Percentiles rank a stretch among this genome's conserved stretches.
Evolutionary conservation across 2,113 vertebrate species (phyloP).

Genomic region (Oryzias woworae): DNA sequence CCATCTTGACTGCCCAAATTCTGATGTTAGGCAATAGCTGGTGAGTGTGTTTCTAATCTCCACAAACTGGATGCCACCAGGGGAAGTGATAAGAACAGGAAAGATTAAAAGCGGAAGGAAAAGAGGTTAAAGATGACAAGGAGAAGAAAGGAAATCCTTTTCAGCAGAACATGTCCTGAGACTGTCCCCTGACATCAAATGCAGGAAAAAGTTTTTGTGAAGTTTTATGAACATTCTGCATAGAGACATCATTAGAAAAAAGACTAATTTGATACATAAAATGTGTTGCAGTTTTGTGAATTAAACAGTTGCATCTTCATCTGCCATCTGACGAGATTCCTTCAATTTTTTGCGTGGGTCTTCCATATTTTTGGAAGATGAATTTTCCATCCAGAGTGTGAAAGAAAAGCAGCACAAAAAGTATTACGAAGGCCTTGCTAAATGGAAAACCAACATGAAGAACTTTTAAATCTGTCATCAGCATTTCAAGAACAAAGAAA

Average conservation of each 20-base stretch:
- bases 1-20: slow-evolving; percentile 11
- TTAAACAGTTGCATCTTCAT: too few species aligned
- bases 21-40: slow-evolving; percentile 36
- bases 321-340: neutral
- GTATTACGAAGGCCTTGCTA: neutral
- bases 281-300: too few species aligned
- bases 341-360: neutral
- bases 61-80: slow-evolving; percentile 12
- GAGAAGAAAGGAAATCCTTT: slow-evolving; percentile 20
- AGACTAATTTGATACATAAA: too few species aligned
- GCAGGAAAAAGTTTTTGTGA: neutral
- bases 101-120: slow-evolving; percentile 20
- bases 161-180: slow-evolving; percentile 14
- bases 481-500: too few species aligned
- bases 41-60: slow-evolving; percentile 50
- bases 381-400: neutral
- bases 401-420: neutral
- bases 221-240: neutral
- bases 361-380: neutral
- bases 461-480: too few species aligned
- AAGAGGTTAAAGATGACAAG: slow-evolving; percentile 7
- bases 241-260: too few species aligned
- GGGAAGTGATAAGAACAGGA: slow-evolving; percentile 41
- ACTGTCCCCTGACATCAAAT: slow-evolving; percentile 3
- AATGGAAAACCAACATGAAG: neutral